Evolutionary conservation across 2,113 vertebrate species (phyloP).

Genomic region (Upupa epops): DNA sequence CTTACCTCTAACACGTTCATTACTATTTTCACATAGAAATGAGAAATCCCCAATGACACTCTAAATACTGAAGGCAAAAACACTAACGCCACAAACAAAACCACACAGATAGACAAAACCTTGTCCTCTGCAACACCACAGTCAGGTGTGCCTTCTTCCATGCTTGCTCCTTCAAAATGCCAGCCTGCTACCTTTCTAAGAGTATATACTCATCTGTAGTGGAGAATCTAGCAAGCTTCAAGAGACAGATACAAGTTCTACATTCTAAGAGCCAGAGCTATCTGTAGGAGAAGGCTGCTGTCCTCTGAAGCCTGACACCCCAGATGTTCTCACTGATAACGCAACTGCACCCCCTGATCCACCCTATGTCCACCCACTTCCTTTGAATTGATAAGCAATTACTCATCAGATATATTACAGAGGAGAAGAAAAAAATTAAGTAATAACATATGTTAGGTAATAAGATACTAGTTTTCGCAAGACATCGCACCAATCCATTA

Average conservation of each 20-base stretch:
- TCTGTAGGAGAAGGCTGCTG: neutral
- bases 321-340: neutral
- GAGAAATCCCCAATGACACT: constrained; percentile 45
- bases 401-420: neutral
- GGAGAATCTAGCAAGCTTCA: neutral
- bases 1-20: constrained; percentile 53
- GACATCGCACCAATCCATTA: neutral
- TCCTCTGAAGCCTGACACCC: neutral
- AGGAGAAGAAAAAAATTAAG: neutral
- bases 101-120: neutral
- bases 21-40: constrained; percentile 37
- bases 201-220: neutral
- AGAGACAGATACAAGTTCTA: neutral
- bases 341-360: neutral
- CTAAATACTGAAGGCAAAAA: constrained; percentile 39
- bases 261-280: neutral
- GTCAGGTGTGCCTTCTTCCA: constrained; percentile 19
- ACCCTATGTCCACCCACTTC: constrained; percentile 16
- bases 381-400: constrained; percentile 17
- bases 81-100: neutral
- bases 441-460: neutral
- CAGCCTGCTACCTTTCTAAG: neutral
- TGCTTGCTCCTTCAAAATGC: neutral
- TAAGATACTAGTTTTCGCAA: neutral
- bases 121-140: neutral